phyloP scores from a whole-genome alignment of 2,888 invertebrate genomes.

The Erebia aethiops region DNA sequence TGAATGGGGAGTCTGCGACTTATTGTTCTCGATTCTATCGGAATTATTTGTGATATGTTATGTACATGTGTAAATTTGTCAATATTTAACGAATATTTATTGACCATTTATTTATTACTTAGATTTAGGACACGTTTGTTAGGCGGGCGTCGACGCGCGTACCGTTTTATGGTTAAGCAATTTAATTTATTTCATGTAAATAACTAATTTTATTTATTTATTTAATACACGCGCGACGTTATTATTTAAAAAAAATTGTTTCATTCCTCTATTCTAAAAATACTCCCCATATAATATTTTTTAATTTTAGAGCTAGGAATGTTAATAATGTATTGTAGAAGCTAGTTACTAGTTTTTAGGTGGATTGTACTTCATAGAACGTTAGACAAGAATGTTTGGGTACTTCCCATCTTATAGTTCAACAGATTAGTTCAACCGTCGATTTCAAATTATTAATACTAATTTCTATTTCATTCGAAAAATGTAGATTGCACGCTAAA shows the following conservation, averaged over 20 bases:
- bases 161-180: conserved; percentile 40
- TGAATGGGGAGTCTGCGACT: conserved; percentile 68
- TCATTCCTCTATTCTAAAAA: conserved; percentile 50
- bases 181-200: conserved; percentile 62
- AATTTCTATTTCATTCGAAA: too few species aligned
- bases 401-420: too few species aligned
- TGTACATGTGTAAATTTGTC: conserved; percentile 48
- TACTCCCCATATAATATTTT: conserved; percentile 39
- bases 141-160: conserved; percentile 45
- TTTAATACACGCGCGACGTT: conserved; percentile 71
- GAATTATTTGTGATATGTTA: conserved; percentile 44
- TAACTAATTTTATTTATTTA: conserved; percentile 56
- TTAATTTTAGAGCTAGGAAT: not conserved
- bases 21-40: conserved; percentile 63
- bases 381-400: too few species aligned
- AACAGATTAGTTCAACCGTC: too few species aligned
- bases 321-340: too few species aligned
- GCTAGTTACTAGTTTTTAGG: too few species aligned
- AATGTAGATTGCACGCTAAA: too few species aligned
- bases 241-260: conserved; percentile 53
- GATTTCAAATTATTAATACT: too few species aligned
- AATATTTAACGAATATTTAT: conserved; percentile 47
- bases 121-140: conserved; percentile 37
- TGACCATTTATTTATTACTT: conserved; percentile 28
- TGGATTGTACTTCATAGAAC: too few species aligned